These are phyloP conservation scores for Eulithis prunata DNA, from an alignment of 2,888 invertebrate species.

Conservation along the genomic window DNA sequence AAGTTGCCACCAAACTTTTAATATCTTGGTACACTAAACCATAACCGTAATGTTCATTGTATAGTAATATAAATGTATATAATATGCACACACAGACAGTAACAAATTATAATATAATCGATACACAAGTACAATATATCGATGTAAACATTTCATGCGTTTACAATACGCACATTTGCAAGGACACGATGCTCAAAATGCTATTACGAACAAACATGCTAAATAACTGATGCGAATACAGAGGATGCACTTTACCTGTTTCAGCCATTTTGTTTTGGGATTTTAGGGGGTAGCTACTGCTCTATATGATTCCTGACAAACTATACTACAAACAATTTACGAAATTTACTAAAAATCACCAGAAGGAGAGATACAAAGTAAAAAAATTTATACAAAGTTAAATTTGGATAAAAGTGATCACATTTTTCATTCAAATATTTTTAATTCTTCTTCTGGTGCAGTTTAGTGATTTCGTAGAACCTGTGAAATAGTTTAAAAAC, in stretches of 20 bases:
- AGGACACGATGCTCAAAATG: slow-evolving; percentile 42
- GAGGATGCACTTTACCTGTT: slow-evolving; percentile 31
- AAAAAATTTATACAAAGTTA: neutral
- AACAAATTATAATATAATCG: neutral
- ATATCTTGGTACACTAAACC: slow-evolving; percentile 29
- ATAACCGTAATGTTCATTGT: slow-evolving; percentile 32
- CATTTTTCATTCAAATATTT: too few relatives aligned
- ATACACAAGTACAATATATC: neutral
- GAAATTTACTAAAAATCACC: neutral
- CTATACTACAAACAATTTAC: neutral
- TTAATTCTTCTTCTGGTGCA: neutral
- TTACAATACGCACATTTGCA: slow-evolving; percentile 37
- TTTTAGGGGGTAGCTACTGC: neutral
- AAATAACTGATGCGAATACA: neutral
- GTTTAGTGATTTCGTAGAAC: neutral
- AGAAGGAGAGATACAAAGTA: neutral
- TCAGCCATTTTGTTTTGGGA: neutral
- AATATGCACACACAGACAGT: slow-evolving; percentile 28
- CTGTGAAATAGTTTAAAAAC: neutral
- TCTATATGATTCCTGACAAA: slow-evolving; percentile 7
- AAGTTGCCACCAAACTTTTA: neutral
- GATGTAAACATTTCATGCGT: slow-evolving; percentile 47
- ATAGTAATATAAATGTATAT: slow-evolving; percentile 30
- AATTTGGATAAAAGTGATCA: too few relatives aligned
- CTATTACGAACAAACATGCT: slow-evolving; percentile 37